A percentile compares a stretch with the other conserved stretches of the same genome.
These are phyloP conservation scores for Xyrichtys novacula DNA, from an alignment of 2,797 vertebrate genomes.

Conservation along the genomic window DNA sequence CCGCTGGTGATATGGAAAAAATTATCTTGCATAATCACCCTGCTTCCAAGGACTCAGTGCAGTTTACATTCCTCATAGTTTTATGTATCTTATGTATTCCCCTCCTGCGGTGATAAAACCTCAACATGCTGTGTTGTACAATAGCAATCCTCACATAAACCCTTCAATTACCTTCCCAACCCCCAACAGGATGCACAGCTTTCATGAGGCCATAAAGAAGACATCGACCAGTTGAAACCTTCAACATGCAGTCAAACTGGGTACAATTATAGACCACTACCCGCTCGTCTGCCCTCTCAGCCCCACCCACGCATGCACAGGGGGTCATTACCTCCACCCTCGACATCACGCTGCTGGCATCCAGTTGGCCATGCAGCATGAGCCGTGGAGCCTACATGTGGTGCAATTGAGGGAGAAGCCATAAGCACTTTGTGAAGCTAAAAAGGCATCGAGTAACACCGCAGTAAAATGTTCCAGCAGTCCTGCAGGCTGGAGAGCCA, in stretches of 20 bases:
- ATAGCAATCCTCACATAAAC: conserved; percentile 55
- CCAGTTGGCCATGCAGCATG: conserved; percentile 51
- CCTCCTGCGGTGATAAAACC: conserved; percentile 59
- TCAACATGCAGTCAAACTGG: conserved; percentile 58
- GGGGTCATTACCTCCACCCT: conserved; percentile 70
- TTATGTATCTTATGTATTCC: conserved; percentile 26
- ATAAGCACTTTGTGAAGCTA: conserved; percentile 53
- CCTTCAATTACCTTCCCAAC: conserved; percentile 71
- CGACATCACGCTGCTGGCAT: conserved; percentile 65
- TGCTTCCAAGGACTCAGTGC: not conserved
- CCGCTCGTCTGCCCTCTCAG: conserved; percentile 60
- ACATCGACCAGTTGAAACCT: conserved; percentile 52
- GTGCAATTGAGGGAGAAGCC: conserved; percentile 47
- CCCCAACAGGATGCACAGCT: conserved; percentile 58
- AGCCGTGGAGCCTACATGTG: conserved; percentile 56
- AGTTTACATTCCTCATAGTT: conserved; percentile 19
- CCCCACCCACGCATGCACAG: conserved; percentile 65
- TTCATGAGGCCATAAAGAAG: conserved; percentile 64
- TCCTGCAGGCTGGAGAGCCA: conserved; percentile 48
- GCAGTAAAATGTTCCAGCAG: conserved; percentile 49
- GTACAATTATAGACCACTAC: conserved; percentile 78
- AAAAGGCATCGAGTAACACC: conserved; percentile 43
- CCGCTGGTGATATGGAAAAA: not conserved
- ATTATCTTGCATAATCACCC: not conserved
- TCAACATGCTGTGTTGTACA: conserved; percentile 52